These are phyloP conservation scores for Villa cingulata DNA, from an alignment of 2,888 invertebrate genomes.

Conservation along the genomic window DNA sequence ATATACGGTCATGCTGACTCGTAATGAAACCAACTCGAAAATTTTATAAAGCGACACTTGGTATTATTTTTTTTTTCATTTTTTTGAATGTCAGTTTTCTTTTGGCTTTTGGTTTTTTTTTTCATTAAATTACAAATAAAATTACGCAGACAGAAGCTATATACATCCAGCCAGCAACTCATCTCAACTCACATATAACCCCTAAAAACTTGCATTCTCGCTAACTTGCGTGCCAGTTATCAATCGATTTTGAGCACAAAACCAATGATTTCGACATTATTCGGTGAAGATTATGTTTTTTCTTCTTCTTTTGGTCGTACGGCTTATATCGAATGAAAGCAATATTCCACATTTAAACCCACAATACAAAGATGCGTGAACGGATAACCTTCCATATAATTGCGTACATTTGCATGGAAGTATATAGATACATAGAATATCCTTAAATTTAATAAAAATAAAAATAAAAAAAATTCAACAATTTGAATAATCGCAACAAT, in stretches of 20 bases:
- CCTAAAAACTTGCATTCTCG: constrained; percentile 1
- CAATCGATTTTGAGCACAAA: constrained; percentile 1
- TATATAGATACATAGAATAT: too few species aligned
- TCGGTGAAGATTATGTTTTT: background rate
- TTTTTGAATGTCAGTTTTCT: background rate
- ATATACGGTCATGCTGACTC: background rate
- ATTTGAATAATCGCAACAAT: too few species aligned
- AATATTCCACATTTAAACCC: too few species aligned
- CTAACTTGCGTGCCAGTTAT: constrained; percentile 7
- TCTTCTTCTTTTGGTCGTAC: too few species aligned
- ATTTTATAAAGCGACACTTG: background rate
- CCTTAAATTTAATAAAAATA: too few species aligned
- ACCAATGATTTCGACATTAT: background rate
- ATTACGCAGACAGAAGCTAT: background rate
- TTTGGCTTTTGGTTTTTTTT: too few species aligned
- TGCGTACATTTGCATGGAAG: too few species aligned
- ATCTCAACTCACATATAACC: background rate
- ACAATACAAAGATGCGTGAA: too few species aligned
- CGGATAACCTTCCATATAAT: too few species aligned
- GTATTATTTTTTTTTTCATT: background rate
- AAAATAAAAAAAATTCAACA: too few species aligned
- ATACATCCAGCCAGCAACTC: too few species aligned
- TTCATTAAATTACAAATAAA: background rate
- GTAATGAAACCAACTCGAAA: background rate
- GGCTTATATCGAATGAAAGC: too few species aligned